These are phyloP conservation scores for Gymnogyps californianus DNA, from an alignment of 2,113 vertebrate species.

Conservation along the genomic window DNA sequence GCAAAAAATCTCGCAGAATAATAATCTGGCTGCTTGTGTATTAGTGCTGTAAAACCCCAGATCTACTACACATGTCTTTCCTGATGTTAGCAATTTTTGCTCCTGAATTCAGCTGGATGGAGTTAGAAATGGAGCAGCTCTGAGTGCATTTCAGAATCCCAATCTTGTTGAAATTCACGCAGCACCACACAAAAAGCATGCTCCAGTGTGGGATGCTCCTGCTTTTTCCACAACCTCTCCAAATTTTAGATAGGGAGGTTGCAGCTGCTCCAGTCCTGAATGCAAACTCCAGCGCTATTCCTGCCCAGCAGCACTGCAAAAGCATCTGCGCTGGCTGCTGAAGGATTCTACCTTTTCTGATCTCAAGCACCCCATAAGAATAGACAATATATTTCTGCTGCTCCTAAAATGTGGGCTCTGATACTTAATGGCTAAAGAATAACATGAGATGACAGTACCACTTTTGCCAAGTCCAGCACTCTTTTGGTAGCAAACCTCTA, in stretches of 20 bases:
- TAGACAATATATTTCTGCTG: background rate
- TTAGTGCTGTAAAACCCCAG: background rate
- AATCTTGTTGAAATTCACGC: background rate
- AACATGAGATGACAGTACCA: background rate
- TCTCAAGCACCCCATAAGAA: background rate
- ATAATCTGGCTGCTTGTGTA: background rate
- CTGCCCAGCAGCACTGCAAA: background rate
- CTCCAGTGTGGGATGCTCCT: background rate
- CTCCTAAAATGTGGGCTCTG: background rate
- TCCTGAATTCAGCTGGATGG: background rate
- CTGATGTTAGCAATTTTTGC: background rate
- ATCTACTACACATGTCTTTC: background rate
- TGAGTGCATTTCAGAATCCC: background rate
- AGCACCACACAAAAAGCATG: background rate
- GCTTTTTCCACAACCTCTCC: background rate
- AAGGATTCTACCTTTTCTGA: background rate
- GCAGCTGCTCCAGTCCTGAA: background rate
- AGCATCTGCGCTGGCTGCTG: background rate
- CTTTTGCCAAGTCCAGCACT: background rate
- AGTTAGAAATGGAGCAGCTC: background rate
- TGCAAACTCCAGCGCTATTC: background rate
- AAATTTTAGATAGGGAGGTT: background rate
- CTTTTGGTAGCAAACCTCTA: background rate
- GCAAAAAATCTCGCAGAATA: background rate
- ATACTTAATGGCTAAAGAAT: background rate